Evolutionary conservation across 2,888 invertebrate species (phyloP), one percentile per base, ranked within the genome.

Genomic region (Corythucha ciliata): DNA sequence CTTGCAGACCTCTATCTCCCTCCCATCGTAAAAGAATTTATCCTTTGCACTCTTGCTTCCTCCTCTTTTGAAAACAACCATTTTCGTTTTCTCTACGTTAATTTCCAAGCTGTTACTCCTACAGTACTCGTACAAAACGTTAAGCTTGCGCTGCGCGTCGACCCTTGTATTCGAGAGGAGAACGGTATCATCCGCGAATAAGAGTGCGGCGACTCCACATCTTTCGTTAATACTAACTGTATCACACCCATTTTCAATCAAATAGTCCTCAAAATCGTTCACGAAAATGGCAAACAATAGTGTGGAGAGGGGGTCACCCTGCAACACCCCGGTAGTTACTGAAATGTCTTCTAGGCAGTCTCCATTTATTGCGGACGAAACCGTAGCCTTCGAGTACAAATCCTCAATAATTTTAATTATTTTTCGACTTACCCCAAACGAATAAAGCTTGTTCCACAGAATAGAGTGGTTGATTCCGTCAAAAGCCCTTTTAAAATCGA

Each of bases 401-500:
- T 24, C 2, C 8, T 6, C n/a, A n/a, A 42, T 12, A 24, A 42
- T 42, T 7, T 27, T 12, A 5, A 42, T 25, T n/a, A 42, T 21
- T 12, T 42, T 42, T 22, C 22, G 3, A n/a, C 42, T 42, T 24
- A 42, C 3, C 4, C 42, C 42, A n/a, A 21, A 8, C 4, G 12
- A 26, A 8, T 26, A 12, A 8, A 42, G 22, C 24, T 42, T 42
- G 18, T 6, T 8, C 42, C 42, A 42, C 14, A 42, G 18, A 10
- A 21, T 4, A 4, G 14, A 21, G n/a, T 42, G 42, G n/a, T 24
- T 25, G 5, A 42, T 18, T 5, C 26, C 24, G 27, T 42, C 42
- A 42, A 42, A 42, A 10, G 42, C 42, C 4, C 42, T 12, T n/a
- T 24, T 24, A 25, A 42, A 42, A 24, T 42, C 42, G 25, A 42